phyloP scores from a whole-genome alignment of 2,888 invertebrate genomes.

The Meiosimyza decipiens region DNA sequence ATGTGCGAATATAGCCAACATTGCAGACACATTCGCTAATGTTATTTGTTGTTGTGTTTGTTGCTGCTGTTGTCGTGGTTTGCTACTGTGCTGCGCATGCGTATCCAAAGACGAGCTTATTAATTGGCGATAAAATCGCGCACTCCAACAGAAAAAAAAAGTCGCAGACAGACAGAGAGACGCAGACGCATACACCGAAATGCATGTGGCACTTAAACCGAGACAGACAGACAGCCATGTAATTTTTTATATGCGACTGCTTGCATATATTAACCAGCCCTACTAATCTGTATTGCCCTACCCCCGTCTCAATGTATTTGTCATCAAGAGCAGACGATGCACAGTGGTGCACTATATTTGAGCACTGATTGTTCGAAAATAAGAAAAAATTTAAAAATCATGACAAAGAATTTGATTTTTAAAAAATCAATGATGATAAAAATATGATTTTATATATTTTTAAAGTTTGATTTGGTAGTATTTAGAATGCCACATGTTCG shows the following conservation, averaged over 20 bases:
- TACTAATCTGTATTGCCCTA: too few relatives aligned
- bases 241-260: conserved; percentile 43
- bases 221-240: conserved; percentile 40
- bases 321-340: too few relatives aligned
- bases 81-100: conserved; percentile 51
- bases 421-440: too few relatives aligned
- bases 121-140: conserved; percentile 36
- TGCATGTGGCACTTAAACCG: too few relatives aligned
- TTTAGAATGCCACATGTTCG: too few relatives aligned
- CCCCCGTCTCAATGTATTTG: too few relatives aligned
- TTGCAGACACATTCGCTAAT: conserved; percentile 40
- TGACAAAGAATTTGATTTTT: too few relatives aligned
- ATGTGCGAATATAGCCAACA: conserved; percentile 28
- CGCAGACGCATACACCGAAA: not conserved
- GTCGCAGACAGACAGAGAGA: conserved; percentile 19
- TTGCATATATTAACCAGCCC: conserved; percentile 19
- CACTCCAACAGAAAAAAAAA: conserved; percentile 23
- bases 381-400: too few relatives aligned
- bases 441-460: too few relatives aligned
- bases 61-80: conserved; percentile 41
- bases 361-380: too few relatives aligned
- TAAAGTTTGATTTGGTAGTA: too few relatives aligned
- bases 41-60: conserved; percentile 29
- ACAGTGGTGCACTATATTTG: too few relatives aligned
- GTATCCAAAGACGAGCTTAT: conserved; percentile 30